Evolutionary conservation across 64 coral and sea anemone genomes (phyloP), one percentile per base, ranked within the genome.

Genomic region (Orbicella faveolata): DNA sequence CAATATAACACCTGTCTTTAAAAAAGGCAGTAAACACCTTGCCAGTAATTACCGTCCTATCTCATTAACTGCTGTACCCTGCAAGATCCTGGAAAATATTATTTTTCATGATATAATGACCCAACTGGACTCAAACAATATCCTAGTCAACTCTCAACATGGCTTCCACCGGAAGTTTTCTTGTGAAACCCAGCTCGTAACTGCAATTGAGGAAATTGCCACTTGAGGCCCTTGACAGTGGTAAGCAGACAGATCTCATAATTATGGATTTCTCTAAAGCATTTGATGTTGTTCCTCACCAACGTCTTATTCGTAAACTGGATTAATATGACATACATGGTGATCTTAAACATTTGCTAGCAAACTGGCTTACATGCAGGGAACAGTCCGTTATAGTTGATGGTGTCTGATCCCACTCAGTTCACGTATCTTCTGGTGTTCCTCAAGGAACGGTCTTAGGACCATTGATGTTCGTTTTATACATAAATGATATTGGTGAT

Each of bases 221-320:
- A 25, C 75, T 59, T 57, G 23, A 74, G 36, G 73, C 67, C 36
- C 37, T 89, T 63, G 75, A 89, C 36, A 89, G 78, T 34, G 75
- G 75, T 65, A n/a, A 89, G 37, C 88, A 79, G 67, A 79, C 88
- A 41, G 78, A 90, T 81, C 52, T 73, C n/a, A 52, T 90, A 23
- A 81, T 90, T 70, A 48, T 90, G 61, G 64, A 90, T 34, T 90
- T 90, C 52, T 90, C 88, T 25, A 75, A 88, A 90, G 88, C 78
- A 21, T 81, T 90, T 33, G 88, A 90, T 48, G 77, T 70, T 41
- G 88, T 81, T 72, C 79, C 88, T 67, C 88, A 90, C 37, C 68
- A 88, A 59, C 77, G 78, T 13, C 88, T 81, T n/a, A 48, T 81
- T 37, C 63, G 8, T 73, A 81, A 81, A 90, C 88, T 81, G 26